These are phyloP conservation scores for Solea senegalensis DNA, from an alignment of 2,113 vertebrate species.

Conservation along the genomic window DNA sequence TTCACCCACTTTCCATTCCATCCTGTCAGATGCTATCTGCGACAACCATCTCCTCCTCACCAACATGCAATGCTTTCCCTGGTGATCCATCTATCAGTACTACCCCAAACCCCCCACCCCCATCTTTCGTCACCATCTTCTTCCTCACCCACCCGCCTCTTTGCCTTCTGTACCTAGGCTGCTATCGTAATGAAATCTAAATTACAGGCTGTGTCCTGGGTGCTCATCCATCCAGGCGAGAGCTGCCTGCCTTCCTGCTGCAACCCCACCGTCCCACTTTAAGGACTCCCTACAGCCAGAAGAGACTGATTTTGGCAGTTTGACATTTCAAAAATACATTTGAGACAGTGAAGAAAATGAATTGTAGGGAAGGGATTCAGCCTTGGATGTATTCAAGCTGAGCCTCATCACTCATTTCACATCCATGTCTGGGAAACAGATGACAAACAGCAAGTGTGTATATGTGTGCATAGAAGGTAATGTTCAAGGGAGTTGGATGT, in stretches of 20 bases:
- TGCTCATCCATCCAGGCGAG: conserved; percentile 49
- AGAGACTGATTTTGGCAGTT: conserved; percentile 36
- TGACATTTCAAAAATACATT: conserved; percentile 58
- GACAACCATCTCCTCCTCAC: conserved; percentile 27
- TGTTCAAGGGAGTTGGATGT: conserved; percentile 10
- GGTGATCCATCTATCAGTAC: conserved; percentile 42
- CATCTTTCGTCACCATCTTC: conserved; percentile 26
- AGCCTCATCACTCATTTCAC: conserved; percentile 22
- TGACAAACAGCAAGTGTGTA: not conserved
- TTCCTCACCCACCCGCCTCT: conserved; percentile 20
- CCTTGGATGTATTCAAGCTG: conserved; percentile 2
- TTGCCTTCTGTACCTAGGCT: conserved; percentile 46
- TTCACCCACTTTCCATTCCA: conserved; percentile 1
- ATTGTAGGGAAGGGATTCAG: conserved; percentile 1
- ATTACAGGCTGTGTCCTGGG: conserved; percentile 62
- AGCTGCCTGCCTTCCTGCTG: conserved; percentile 6
- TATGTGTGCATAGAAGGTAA: not conserved
- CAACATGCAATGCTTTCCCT: not conserved
- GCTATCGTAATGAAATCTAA: conserved; percentile 78
- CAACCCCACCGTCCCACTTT: conserved; percentile 14
- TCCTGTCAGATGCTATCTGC: conserved; percentile 35
- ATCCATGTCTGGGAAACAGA: conserved; percentile 15
- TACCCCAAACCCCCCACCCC: not conserved
- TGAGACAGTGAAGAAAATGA: conserved; percentile 1
- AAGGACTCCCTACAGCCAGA: conserved; percentile 6